phyloP scores from a whole-genome alignment of 2,888 invertebrate species.

The Mayetiola destructor region DNA sequence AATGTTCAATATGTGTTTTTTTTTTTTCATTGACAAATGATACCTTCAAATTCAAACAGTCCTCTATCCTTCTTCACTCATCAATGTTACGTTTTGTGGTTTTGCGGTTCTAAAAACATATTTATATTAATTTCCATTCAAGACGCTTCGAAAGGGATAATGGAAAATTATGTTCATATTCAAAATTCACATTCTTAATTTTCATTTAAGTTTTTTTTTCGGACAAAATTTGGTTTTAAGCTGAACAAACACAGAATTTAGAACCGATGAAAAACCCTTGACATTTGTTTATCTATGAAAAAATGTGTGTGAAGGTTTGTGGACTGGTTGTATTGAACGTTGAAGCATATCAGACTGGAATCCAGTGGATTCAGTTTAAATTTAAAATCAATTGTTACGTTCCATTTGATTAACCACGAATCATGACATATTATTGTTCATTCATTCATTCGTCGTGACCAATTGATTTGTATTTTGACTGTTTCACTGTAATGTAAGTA shows the following conservation, averaged over 20 bases:
- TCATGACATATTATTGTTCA: not conserved
- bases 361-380: too few relatives aligned
- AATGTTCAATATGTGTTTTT: not conserved
- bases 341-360: too few relatives aligned
- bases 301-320: not conserved
- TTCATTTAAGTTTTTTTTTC: not conserved
- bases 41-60: not conserved
- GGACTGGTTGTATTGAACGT: not conserved
- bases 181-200: not conserved
- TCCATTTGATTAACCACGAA: too few relatives aligned
- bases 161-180: not conserved
- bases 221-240: not conserved
- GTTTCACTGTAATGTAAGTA: not conserved
- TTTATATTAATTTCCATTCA: not conserved
- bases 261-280: not conserved
- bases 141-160: not conserved
- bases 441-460: not conserved
- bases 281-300: conserved; percentile 1
- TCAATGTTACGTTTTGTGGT: conserved; percentile 8
- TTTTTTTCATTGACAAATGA: not conserved
- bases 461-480: not conserved
- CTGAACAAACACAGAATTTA: not conserved
- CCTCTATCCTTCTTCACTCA: conserved; percentile 13
- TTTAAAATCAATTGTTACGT: too few relatives aligned
- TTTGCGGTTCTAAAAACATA: conserved; percentile 1